Base-by-base conservation (phyloP, 2,113 vertebrate genomes). In the Cettia cetti region DNA sequence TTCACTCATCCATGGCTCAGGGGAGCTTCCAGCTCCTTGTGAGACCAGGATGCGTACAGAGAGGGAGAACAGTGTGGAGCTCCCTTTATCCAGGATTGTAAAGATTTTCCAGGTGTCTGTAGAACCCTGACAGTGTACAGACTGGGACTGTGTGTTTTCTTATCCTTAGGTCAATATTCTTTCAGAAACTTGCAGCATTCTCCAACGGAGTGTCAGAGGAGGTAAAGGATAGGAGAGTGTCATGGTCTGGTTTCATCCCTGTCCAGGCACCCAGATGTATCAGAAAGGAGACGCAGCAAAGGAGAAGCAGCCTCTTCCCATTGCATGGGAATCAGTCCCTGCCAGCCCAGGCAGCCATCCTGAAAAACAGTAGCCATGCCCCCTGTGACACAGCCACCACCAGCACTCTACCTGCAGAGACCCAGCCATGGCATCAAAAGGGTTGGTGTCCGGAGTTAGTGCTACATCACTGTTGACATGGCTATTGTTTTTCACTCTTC, bases 41-140 rank as follows among this genome's bases (percentile, higher is more conserved):
- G 56, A 64, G 20, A 24, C 5, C 15, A 44, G 8, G 7, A 50
- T 1, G 0, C 8, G 3, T n/a, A 69, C 4, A 47, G 30, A 50
- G 23, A 69, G 11, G 24, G 26, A 50, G 22, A 35, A 28, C 11
- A 37, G 3, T 65, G 10, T 45, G 15, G 27, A 77, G 2, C 4
- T 83, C 9, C 18, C 27, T 77, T 69, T 64, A 31, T 54, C 19
- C 7, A 50, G 23, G 26, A 5, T 69, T 64, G 3, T 30, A 49
- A 76, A 49, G 47, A 22, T n/a, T 82, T 71, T 59, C 13, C 15
- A 64, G 33, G 5, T 33, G 30, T 6, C 31, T 72, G 9, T 66
- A 63, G 47, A 61, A 24, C 39, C 15, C 40, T 28, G 19, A 10
- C 2, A 42, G 12, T 7, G 21, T 30, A 20, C 40, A 75, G 50